Evolutionary conservation across 1,140 invertebrate species (phyloP).

Genomic region (Chymomyza costata): DNA sequence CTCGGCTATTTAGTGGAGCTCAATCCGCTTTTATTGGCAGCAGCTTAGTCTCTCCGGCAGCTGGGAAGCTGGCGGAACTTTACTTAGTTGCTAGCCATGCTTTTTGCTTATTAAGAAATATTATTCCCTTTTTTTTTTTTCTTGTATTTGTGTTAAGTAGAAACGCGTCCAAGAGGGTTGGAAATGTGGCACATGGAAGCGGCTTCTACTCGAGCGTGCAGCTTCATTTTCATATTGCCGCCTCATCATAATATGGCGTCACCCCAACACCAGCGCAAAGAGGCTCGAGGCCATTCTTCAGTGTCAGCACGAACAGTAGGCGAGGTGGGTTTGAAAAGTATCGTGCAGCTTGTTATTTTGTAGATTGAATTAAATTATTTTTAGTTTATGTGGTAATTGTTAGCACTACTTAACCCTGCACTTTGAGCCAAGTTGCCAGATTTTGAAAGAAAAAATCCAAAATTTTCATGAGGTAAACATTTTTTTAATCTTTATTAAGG

Average conservation of each 20-base stretch:
- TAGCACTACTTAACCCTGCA: too few relatives aligned
- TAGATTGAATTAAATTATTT: too few relatives aligned
- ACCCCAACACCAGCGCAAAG: constrained; percentile 7
- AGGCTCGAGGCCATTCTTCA: constrained; percentile 61
- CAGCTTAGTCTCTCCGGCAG: constrained; percentile 11
- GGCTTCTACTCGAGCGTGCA: constrained; percentile 2
- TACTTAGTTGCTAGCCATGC: too few relatives aligned
- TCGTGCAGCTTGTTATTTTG: too few relatives aligned
- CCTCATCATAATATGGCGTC: constrained; percentile 60
- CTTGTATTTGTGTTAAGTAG: constrained; percentile 33
- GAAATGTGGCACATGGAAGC: constrained; percentile 25
- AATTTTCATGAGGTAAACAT: too few relatives aligned
- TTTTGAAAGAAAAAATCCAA: too few relatives aligned
- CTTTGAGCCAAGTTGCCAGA: too few relatives aligned
- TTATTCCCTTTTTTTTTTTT: constrained; percentile 9
- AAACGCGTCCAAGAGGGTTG: constrained; percentile 1
- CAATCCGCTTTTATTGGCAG: constrained; percentile 52
- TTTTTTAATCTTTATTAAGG: too few relatives aligned
- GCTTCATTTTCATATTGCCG: constrained; percentile 62
- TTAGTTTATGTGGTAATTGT: too few relatives aligned
- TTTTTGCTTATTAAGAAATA: constrained; percentile 59
- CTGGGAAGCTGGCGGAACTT: too few relatives aligned
- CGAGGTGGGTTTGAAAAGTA: too few relatives aligned
- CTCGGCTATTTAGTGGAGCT: constrained; percentile 52
- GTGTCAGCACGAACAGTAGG: too few relatives aligned